Conservation (phyloP, 1,140 invertebrate genomes). For the Chrysopa pallens region DNA sequence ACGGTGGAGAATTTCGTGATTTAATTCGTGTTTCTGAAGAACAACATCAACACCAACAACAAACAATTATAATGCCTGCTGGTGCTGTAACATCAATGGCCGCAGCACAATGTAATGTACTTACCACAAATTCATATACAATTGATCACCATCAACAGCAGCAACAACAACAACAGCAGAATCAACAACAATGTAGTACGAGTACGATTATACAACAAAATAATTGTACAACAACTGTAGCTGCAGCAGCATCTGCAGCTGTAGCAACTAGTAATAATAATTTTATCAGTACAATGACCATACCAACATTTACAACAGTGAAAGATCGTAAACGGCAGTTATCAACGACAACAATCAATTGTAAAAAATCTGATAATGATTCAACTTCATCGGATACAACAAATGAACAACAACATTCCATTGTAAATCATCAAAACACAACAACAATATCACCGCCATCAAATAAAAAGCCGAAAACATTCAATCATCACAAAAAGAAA, state of each 20-base stretch:
- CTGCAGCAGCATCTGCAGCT: no score
- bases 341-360: no score
- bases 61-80: background rate
- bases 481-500: no score
- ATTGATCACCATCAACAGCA: background rate
- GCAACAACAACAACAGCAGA: background rate
- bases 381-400: no score
- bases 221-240: no score
- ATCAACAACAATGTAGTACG: background rate
- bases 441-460: no score
- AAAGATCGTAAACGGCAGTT: no score
- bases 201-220: no score
- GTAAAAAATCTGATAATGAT: no score
- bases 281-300: background rate
- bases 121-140: background rate
- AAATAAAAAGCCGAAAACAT: no score
- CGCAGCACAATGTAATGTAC: background rate
- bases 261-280: background rate
- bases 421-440: no score
- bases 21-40: background rate
- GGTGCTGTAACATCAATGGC: background rate
- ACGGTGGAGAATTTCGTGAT: background rate
- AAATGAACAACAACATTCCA: no score
- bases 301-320: background rate
- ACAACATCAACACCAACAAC: background rate